These are phyloP conservation scores for Chrysina gloriosa DNA, from an alignment of 2,888 invertebrate species.

Conservation along the genomic window DNA sequence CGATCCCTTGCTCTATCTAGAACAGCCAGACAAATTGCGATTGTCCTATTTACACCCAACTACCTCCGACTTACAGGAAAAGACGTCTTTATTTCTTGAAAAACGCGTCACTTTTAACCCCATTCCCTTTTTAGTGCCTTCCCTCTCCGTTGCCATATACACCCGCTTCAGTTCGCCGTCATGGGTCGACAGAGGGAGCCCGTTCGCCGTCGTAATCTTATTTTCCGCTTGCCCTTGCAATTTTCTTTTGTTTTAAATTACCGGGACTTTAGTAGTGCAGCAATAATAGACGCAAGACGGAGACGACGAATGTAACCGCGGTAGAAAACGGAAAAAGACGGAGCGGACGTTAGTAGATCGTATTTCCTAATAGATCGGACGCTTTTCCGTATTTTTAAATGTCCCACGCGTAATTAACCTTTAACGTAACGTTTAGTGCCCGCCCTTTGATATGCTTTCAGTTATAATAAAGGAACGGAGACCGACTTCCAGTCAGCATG, in stretches of 20 bases:
- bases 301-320: not conserved
- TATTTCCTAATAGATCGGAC: slow-evolving; percentile 34
- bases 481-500: not conserved
- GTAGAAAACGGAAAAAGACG: not conserved
- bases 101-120: slow-evolving; percentile 18
- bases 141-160: not conserved
- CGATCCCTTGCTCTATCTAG: not conserved
- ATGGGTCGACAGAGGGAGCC: not conserved
- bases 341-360: slow-evolving; percentile 1
- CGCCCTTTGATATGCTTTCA: slow-evolving; percentile 31
- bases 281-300: slow-evolving; percentile 21
- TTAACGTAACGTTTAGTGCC: slow-evolving; percentile 28
- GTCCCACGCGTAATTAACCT: slow-evolving; percentile 33
- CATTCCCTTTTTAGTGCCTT: not conserved
- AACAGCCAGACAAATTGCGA: slow-evolving; percentile 3
- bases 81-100: slow-evolving; percentile 11
- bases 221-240: slow-evolving; percentile 51
- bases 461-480: slow-evolving; percentile 11
- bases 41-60: slow-evolving; percentile 14
- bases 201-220: slow-evolving; percentile 46
- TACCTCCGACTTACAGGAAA: slow-evolving; percentile 4
- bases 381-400: slow-evolving; percentile 35
- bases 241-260: slow-evolving; percentile 52
- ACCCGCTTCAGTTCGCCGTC: not conserved
- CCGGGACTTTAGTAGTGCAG: slow-evolving; percentile 38